Evolutionary conservation across 37 sponge, comb jelly and placozoan species (phyloP).

Genomic region (Sycon ciliatum): DNA sequence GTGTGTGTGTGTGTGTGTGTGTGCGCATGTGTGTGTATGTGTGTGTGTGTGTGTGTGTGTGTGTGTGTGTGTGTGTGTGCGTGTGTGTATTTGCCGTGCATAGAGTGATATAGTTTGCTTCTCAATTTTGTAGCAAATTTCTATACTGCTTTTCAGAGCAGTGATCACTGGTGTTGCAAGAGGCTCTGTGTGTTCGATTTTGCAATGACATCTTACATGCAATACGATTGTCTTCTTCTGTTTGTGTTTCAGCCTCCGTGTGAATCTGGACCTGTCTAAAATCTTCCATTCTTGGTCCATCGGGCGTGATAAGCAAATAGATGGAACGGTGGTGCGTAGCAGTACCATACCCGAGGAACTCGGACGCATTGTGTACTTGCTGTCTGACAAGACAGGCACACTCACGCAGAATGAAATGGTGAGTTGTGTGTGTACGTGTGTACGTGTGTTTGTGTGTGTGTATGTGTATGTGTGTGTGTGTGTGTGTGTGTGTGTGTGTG

Average conservation of each 20-base stretch:
- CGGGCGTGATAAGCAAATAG: conserved; percentile 68
- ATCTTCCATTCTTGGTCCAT: conserved; percentile 77
- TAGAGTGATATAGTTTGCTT: no score
- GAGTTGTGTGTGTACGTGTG: not conserved
- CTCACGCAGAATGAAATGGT: conserved; percentile 94
- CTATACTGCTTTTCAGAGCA: not conserved
- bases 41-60: no score
- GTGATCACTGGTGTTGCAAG: not conserved
- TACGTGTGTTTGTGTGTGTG: not conserved
- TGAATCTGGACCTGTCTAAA: conserved; percentile 89
- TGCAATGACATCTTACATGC: not conserved
- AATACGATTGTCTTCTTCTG: not conserved
- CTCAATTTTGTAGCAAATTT: no score
- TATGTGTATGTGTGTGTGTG: not conserved
- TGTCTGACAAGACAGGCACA: conserved; percentile 89
- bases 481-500: not conserved
- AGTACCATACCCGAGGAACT: conserved; percentile 95
- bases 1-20: no score
- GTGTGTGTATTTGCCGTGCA: no score
- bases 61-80: no score
- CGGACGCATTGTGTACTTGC: conserved; percentile 71
- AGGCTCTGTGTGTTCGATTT: not conserved
- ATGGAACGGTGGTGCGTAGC: conserved; percentile 72
- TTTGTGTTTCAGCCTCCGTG: conserved; percentile 56
- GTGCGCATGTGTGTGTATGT: no score